Evolutionary conservation across 2,888 invertebrate genomes (phyloP), one percentile per base, ranked within the genome.

Genomic region (Hirtodrosophila confusa): DNA sequence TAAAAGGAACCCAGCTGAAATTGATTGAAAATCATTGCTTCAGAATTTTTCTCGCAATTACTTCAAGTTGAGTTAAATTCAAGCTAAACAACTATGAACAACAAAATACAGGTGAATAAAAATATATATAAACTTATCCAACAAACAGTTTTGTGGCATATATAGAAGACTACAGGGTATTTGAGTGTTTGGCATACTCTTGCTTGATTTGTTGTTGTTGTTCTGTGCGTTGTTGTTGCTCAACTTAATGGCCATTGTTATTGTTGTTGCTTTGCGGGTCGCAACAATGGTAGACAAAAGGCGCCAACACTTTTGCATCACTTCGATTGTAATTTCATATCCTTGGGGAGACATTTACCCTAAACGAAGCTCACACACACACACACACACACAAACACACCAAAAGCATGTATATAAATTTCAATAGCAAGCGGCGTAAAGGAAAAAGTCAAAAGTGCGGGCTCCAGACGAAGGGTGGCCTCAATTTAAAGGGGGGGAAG

Each of bases 281-380:
- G 65, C 58, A 69, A 78, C 75, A 78, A 78, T 70, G 68, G 80
- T 75, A 79, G 80, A 80, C 79, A 79, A 79, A 80, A 78, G 80
- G 78, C 80, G 75, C 74, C 82, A 77, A 83, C 83, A 78, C 78
- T 80, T 79, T 80, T 80, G 76, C 82, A 80, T 72, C 84, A 88
- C 88, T 89, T 88, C 88, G 89, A 90, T 90, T 90, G 90, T 90
- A 90, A 90, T 90, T 90, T 90, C 90, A 90, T 89, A 90, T 90
- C 89, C 90, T 88, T 87, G 78, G 90, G 89, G 89, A 90, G 87
- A 86, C 88, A 89, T 89, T 87, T 80, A 79, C 71, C 70, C 74
- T 78, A 76, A 85, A 78, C 80, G 75, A 80, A 75, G 67, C 51
- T 53, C 48, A 60, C 58, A 57, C 47, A 58, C n/a, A 43, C 36